Evolutionary conservation across 1,140 invertebrate genomes (phyloP).

Genomic region (Lasioglossum albipes): DNA sequence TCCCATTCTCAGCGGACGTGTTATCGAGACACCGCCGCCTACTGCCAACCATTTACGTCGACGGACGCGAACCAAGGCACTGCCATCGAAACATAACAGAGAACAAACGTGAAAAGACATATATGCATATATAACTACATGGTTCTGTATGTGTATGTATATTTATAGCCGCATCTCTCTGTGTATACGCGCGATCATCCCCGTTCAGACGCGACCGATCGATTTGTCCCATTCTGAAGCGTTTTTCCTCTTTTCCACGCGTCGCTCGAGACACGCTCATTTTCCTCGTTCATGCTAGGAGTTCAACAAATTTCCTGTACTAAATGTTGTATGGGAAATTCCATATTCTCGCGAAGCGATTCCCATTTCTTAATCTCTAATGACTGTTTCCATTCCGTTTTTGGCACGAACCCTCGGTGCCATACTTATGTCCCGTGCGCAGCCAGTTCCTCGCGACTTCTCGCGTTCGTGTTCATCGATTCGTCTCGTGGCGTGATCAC

Average conservation of each 20-base stretch:
- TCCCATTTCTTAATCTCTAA: background rate
- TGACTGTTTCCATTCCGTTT: background rate
- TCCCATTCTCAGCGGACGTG: background rate
- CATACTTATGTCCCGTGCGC: constrained; percentile 24
- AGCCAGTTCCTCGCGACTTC: constrained; percentile 19
- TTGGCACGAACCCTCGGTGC: constrained; percentile 24
- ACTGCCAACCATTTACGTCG: constrained; percentile 49
- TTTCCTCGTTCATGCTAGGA: background rate
- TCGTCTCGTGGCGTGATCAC: constrained; percentile 46
- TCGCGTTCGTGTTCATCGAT: constrained; percentile 37
- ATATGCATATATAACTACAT: background rate
- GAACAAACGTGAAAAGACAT: background rate
- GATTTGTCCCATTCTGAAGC: constrained; percentile 8
- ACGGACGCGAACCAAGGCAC: constrained; percentile 45
- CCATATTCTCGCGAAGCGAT: no score
- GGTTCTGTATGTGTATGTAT: background rate
- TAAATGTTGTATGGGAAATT: no score
- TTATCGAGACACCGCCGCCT: constrained; percentile 11
- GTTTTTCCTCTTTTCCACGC: constrained; percentile 1
- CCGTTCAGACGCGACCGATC: constrained; percentile 14
- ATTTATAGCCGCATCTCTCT: constrained; percentile 8
- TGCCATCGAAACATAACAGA: constrained; percentile 42
- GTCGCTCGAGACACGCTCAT: background rate
- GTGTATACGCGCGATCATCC: background rate
- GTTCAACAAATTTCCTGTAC: no score